Conservation (phyloP, 1,140 invertebrate genomes). For the Drosophila varians region DNA sequence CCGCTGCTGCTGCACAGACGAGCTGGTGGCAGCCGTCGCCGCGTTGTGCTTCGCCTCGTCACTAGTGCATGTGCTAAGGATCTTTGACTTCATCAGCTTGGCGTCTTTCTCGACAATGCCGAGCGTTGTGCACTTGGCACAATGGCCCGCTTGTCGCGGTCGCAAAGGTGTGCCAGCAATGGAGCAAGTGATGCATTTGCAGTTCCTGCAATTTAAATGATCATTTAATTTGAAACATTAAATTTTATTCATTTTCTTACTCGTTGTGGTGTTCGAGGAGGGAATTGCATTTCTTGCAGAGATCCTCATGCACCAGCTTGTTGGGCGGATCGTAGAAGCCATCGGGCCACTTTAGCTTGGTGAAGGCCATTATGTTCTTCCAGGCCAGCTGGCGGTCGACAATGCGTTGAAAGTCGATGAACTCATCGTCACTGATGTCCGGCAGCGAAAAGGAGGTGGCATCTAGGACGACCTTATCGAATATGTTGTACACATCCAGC, state of each 20-base stretch:
- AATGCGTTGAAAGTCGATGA: conserved; percentile 75
- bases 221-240: not conserved
- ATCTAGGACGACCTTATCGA: conserved; percentile 79
- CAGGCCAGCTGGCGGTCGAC: conserved; percentile 79
- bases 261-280: conserved; percentile 76
- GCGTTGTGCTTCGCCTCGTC: conserved; percentile 71
- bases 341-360: conserved; percentile 78
- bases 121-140: conserved; percentile 77
- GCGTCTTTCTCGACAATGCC: conserved; percentile 78
- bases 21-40: conserved; percentile 42
- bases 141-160: conserved; percentile 63
- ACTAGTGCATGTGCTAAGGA: conserved; percentile 75
- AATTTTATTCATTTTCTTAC: conserved; percentile 34
- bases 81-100: conserved; percentile 80
- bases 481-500: conserved; percentile 79
- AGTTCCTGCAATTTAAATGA: conserved; percentile 55
- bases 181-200: conserved; percentile 82
- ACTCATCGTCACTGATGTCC: conserved; percentile 76
- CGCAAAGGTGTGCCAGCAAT: conserved; percentile 77
- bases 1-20: conserved; percentile 44
- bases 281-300: conserved; percentile 78
- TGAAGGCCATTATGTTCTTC: conserved; percentile 82
- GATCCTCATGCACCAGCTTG: conserved; percentile 71
- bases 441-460: conserved; percentile 75
- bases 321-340: conserved; percentile 79